These are phyloP conservation scores for Oncorhynchus kisutch DNA, from an alignment of 2,113 vertebrate genomes.

Conservation along the genomic window DNA sequence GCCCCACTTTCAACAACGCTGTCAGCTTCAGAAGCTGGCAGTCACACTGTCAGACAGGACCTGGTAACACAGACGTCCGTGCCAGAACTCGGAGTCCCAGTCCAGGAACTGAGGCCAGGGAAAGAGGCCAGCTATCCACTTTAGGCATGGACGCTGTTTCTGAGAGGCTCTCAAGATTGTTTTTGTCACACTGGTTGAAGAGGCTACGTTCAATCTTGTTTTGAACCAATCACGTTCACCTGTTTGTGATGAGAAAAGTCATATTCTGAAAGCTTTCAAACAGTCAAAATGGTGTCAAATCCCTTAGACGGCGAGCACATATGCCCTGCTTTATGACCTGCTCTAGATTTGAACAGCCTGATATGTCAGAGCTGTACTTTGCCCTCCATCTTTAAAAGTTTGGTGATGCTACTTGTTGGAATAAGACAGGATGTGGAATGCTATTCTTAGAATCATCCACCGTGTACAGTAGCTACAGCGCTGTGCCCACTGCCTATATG, in stretches of 20 bases:
- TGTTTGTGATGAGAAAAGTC: not conserved
- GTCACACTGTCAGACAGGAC: not conserved
- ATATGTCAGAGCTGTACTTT: not conserved
- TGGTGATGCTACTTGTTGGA: not conserved
- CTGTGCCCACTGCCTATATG: not conserved
- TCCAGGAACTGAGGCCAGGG: slow-evolving; percentile 29
- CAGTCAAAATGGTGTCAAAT: not conserved
- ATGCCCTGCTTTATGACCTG: no score
- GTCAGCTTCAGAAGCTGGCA: no score
- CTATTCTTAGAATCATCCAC: no score
- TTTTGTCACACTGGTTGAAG: slow-evolving; percentile 33
- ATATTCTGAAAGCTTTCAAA: not conserved
- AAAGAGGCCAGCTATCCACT: slow-evolving; percentile 35
- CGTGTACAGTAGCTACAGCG: no score
- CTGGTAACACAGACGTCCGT: not conserved
- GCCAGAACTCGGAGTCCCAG: not conserved
- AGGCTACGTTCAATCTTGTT: not conserved
- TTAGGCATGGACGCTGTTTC: not conserved
- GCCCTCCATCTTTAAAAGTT: not conserved
- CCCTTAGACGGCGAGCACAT: no score
- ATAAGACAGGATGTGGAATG: no score
- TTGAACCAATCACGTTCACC: not conserved
- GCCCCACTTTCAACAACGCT: no score
- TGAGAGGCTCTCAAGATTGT: slow-evolving; percentile 14
- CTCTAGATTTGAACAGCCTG: no score